phyloP scores from a whole-genome alignment of 2,888 invertebrate species.

The Calliscelio sp. region DNA sequence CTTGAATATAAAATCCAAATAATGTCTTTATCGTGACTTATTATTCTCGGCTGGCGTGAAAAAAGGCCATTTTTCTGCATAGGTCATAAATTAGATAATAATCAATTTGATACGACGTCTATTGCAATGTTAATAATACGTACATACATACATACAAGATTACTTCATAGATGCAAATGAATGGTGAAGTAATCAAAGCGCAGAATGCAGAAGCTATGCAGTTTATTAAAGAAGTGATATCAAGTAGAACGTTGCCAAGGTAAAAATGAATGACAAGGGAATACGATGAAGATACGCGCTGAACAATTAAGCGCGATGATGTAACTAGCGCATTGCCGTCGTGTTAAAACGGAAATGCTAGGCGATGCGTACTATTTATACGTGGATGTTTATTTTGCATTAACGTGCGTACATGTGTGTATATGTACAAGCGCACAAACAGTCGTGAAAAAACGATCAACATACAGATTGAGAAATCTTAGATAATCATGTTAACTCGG shows the following conservation, averaged over 20 bases:
- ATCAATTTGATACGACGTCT: conserved; percentile 65
- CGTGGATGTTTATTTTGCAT: conserved; percentile 36
- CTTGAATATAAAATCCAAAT: conserved; percentile 9
- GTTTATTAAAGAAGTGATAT: conserved; percentile 58
- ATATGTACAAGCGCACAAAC: not conserved
- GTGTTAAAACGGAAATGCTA: conserved; percentile 66
- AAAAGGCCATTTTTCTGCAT: conserved; percentile 45
- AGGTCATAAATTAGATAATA: conserved; percentile 64
- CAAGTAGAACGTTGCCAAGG: conserved; percentile 68
- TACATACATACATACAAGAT: conserved; percentile 22
- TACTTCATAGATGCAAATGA: conserved; percentile 69
- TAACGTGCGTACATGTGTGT: conserved; percentile 3
- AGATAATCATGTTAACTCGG: conserved; percentile 3
- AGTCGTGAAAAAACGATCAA: conserved; percentile 13
- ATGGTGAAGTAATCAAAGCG: conserved; percentile 68
- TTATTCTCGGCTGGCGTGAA: conserved; percentile 52
- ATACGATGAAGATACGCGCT: conserved; percentile 56
- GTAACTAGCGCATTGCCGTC: conserved; percentile 68
- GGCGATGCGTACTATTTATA: conserved; percentile 39
- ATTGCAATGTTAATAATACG: conserved; percentile 63
- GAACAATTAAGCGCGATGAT: conserved; percentile 66
- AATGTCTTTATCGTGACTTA: conserved; percentile 49
- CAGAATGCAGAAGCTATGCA: conserved; percentile 68
- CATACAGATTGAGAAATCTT: conserved; percentile 27
- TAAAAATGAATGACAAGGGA: conserved; percentile 67